Evolutionary conservation across 2,797 vertebrate genomes (phyloP).

Genomic region (Sebastes minor): DNA sequence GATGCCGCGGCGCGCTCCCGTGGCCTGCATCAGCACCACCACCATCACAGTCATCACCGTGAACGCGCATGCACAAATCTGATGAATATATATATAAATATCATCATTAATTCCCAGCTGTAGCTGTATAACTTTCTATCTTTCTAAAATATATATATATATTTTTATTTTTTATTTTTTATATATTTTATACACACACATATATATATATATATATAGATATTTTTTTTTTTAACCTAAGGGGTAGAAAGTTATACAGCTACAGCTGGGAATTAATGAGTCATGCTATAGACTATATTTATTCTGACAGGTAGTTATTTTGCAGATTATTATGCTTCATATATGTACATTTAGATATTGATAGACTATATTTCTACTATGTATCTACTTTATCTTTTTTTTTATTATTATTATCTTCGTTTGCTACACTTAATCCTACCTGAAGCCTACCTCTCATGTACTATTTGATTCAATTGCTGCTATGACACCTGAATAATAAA

Average conservation of each 20-base stretch:
- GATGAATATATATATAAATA: too few relatives aligned
- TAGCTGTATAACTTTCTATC: too few relatives aligned
- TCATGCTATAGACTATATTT: neutral
- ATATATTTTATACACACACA: too few relatives aligned
- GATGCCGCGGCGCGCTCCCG: conserved; percentile 48
- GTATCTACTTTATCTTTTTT: neutral
- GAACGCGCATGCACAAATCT: conserved; percentile 2
- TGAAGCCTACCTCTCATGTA: neutral
- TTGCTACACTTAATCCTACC: neutral
- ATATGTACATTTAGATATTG: too few relatives aligned
- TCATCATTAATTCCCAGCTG: too few relatives aligned
- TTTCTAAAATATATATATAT: neutral
- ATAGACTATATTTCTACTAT: neutral
- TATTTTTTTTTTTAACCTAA: neutral
- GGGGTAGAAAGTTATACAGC: neutral
- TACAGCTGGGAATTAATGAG: neutral
- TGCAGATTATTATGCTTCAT: too few relatives aligned
- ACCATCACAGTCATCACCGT: neutral
- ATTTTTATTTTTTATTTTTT: too few relatives aligned
- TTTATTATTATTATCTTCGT: neutral
- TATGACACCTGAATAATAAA: neutral
- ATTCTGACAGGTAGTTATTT: too few relatives aligned
- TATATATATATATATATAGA: neutral
- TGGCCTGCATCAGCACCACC: conserved; percentile 80
- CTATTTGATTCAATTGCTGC: neutral